phyloP scores from a whole-genome alignment of 2,113 vertebrate species.

The Coreoperca whiteheadi region DNA sequence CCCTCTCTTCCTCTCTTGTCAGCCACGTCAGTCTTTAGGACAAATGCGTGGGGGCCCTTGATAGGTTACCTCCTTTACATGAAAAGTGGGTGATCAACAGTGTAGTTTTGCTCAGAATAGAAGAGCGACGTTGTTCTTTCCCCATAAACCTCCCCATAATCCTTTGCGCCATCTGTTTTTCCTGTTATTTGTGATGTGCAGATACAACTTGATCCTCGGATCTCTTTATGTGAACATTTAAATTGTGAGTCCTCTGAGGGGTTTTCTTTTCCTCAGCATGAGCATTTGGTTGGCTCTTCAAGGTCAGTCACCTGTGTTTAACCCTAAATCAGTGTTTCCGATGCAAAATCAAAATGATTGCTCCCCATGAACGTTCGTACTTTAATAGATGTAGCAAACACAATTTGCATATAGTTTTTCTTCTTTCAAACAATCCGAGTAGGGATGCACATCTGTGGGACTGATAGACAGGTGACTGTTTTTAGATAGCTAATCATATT shows the following conservation, averaged over 20 bases:
- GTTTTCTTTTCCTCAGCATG: neutral
- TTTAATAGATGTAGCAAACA: neutral
- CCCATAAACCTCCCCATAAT: slow-evolving; percentile 29
- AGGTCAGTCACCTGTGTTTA: slow-evolving; percentile 2
- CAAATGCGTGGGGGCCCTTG: slow-evolving; percentile 15
- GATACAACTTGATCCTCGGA: slow-evolving; percentile 11
- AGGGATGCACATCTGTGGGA: slow-evolving; percentile 37
- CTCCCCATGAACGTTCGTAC: neutral
- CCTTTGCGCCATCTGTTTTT: slow-evolving; percentile 47
- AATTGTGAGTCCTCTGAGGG: neutral
- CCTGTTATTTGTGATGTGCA: slow-evolving; percentile 28
- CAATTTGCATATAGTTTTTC: neutral
- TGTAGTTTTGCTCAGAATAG: slow-evolving; percentile 16
- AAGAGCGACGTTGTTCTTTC: neutral
- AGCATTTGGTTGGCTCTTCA: neutral
- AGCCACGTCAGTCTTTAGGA: slow-evolving; percentile 34
- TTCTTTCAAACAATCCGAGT: slow-evolving; percentile 2
- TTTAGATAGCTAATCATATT: slow-evolving; percentile 67
- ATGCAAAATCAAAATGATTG: neutral
- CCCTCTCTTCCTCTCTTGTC: slow-evolving; percentile 34
- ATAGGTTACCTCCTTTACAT: slow-evolving; percentile 29
- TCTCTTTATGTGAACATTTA: slow-evolving; percentile 33
- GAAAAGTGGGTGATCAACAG: slow-evolving; percentile 30
- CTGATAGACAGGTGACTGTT: slow-evolving; percentile 65
- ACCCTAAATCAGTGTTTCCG: neutral